Evolutionary conservation across 2,113 vertebrate genomes (phyloP), one percentile per base, ranked within the genome.

Genomic region (Eudyptes chrysolophus): DNA sequence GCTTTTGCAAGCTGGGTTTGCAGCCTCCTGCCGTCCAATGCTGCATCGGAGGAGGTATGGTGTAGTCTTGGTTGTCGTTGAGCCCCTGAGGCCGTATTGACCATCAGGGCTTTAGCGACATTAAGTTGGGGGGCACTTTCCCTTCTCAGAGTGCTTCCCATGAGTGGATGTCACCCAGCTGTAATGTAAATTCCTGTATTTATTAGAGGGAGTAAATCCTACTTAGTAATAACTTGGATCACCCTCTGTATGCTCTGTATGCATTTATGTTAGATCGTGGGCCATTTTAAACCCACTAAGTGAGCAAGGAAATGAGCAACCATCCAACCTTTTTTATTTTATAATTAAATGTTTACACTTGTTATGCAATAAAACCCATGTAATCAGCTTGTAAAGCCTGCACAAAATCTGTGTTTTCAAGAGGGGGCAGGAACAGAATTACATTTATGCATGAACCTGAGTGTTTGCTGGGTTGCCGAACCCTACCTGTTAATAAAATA

Each of bases 271-370:
- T 96, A 54, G 18, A 46, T 93, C 11, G 2, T 40, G 87, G 79
- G n/a, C 40, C 60, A 58, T 89, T 95, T 92, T 70, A 94, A 93
- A 80, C 30, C 54, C 51, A 85, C 78, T 54, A 76, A 84, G 66
- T 11, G 64, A 85, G 70, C 61, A 80, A 76, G 70, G 82, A 85
- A 92, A 80, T 0, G 3, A 96, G 66, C 94, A 83, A 48, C 36
- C 19, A 0, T 80, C 40, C 61, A 87, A 48, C 16, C 36, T 85
- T 87, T 95, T 89, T 69, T 82, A 40, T 79, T 96, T 95, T 87
- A 38, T 88, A 90, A 94, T 96, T 90, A 88, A 93, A 92, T 95
- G 71, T 96, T 93, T 92, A 72, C 66, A 87, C 86, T 79, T 68
- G 44, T 78, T 89, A 32, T 60, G 71, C 72, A 89, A 55, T 87